Evolutionary conservation across 2,888 invertebrate species (phyloP).

Genomic region (Eilema depressum): DNA sequence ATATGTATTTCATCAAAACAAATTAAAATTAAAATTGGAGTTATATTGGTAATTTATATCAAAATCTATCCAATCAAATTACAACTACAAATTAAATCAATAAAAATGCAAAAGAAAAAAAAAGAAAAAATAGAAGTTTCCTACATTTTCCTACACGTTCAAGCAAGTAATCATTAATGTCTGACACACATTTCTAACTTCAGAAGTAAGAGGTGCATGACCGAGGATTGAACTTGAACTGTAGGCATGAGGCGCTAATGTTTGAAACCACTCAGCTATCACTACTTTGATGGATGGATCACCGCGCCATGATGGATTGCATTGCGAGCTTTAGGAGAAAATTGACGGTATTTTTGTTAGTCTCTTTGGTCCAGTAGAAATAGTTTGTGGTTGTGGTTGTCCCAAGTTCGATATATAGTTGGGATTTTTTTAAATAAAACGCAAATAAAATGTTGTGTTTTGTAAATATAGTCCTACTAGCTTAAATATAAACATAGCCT

Average conservation of each 20-base stretch:
- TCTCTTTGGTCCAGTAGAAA: not conserved
- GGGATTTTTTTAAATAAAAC: not conserved
- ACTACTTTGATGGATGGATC: constrained; percentile 2
- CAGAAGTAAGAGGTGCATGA: not conserved
- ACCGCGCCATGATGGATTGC: not conserved
- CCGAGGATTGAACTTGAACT: constrained; percentile 1
- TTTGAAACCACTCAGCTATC: not conserved
- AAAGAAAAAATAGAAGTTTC: too few relatives aligned
- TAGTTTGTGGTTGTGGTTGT: too few relatives aligned
- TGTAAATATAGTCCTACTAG: too few relatives aligned
- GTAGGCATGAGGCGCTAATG: constrained; percentile 3
- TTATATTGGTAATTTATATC: too few relatives aligned
- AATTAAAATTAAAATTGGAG: too few relatives aligned
- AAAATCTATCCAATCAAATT: too few relatives aligned
- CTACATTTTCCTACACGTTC: not conserved
- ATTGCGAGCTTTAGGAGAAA: not conserved
- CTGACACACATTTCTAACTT: not conserved
- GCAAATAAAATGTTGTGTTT: too few relatives aligned
- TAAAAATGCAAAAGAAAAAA: too few relatives aligned
- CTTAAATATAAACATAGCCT: too few relatives aligned
- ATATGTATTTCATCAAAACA: too few relatives aligned
- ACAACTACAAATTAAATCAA: too few relatives aligned
- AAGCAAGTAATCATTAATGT: not conserved
- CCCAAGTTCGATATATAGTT: not conserved
- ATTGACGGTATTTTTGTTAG: not conserved